Conservation (phyloP, 2,113 vertebrate genomes). For the Polyodon spathula region DNA sequence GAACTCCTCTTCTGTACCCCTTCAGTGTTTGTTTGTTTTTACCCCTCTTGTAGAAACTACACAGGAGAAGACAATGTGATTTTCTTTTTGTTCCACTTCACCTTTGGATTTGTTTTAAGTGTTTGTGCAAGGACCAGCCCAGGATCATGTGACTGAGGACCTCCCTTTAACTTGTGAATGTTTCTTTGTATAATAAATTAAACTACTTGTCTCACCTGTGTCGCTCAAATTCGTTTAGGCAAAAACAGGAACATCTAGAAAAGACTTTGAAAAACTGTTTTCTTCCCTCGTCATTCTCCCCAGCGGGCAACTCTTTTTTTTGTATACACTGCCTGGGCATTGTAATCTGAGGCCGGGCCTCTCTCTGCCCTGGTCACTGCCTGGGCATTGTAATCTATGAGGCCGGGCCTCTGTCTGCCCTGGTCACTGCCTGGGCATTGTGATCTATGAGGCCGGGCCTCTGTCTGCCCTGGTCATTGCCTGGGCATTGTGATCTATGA, state of each 20-base stretch:
- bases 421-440: too few species aligned
- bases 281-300: too few species aligned
- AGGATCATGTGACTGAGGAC: constrained; percentile 31
- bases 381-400: too few species aligned
- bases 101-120: constrained; percentile 22
- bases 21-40: constrained; percentile 8
- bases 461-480: too few species aligned
- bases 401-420: too few species aligned
- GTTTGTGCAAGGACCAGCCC: constrained; percentile 33
- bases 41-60: constrained; percentile 22
- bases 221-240: neutral
- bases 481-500: too few species aligned
- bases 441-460: too few species aligned
- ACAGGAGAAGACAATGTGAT: neutral
- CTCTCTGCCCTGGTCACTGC: too few species aligned
- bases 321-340: too few species aligned
- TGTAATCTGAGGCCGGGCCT: too few species aligned
- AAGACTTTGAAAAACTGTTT: too few species aligned
- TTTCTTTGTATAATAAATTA: constrained; percentile 45
- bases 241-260: neutral
- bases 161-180: constrained; percentile 39
- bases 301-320: too few species aligned
- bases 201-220: constrained; percentile 25
- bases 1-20: neutral
- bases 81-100: constrained; percentile 19